Evolutionary conservation across 2,888 invertebrate genomes (phyloP).

Genomic region (Lithophane socia): DNA sequence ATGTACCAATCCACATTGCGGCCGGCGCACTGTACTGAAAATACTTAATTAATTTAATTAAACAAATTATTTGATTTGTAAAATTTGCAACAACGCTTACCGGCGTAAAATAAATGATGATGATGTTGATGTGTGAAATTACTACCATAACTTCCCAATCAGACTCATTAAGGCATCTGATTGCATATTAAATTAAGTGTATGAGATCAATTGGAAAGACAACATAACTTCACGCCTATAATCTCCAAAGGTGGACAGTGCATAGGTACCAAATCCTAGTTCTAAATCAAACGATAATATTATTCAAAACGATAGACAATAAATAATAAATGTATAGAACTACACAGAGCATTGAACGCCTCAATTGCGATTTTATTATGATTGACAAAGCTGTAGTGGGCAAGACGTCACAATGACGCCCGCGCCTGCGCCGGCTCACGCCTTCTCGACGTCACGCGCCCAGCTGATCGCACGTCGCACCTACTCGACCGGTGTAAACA

Average conservation of each 20-base stretch:
- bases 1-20: slow-evolving; percentile 35
- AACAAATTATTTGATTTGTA: slow-evolving; percentile 22
- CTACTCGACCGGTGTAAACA: slow-evolving; percentile 84
- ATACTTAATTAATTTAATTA: slow-evolving; percentile 41
- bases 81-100: neutral
- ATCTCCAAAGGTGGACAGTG: neutral
- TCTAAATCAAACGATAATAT: slow-evolving; percentile 2
- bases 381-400: slow-evolving; percentile 64
- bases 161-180: slow-evolving; percentile 2
- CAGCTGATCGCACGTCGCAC: slow-evolving; percentile 87
- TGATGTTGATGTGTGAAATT: neutral
- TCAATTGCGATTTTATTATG: slow-evolving; percentile 61
- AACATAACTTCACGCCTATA: too few species aligned
- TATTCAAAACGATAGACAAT: slow-evolving; percentile 33
- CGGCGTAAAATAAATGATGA: neutral
- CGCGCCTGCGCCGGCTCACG: slow-evolving; percentile 74
- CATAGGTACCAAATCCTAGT: neutral
- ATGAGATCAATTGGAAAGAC: neutral
- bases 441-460: slow-evolving; percentile 78
- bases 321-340: slow-evolving; percentile 15
- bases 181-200: neutral
- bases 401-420: slow-evolving; percentile 76
- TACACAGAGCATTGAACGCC: slow-evolving; percentile 42
- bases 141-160: slow-evolving; percentile 4
- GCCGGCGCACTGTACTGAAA: slow-evolving; percentile 28